A percentile compares a stretch with the other conserved stretches of the same genome.
phyloP scores from a whole-genome alignment of 2,797 vertebrate species.

The Alfaro cultratus region DNA sequence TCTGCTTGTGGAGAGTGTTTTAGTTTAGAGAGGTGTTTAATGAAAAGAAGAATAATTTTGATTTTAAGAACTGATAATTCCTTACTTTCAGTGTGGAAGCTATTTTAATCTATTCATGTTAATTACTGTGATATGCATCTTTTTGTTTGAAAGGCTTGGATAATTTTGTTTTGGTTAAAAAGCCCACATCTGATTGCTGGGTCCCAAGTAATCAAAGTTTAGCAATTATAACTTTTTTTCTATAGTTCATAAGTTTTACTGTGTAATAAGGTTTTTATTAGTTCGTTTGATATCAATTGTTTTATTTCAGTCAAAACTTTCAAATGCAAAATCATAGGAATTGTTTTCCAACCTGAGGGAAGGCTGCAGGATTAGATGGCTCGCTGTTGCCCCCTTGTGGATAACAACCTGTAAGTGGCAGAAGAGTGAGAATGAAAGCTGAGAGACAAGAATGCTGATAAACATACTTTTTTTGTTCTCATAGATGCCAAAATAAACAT shows the following conservation, averaged over 20 bases:
- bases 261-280: constrained; percentile 12
- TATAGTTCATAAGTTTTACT: constrained; percentile 1
- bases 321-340: not conserved
- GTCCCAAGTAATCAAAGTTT: constrained; percentile 8
- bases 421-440: constrained; percentile 5
- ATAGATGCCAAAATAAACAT: constrained; percentile 32
- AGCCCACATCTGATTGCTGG: constrained; percentile 1
- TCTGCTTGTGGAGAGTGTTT: not conserved
- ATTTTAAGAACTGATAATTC: not conserved
- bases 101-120: not conserved
- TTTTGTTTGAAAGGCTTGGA: not conserved
- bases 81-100: not conserved
- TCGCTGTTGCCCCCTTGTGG: constrained; percentile 74
- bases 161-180: constrained; percentile 25
- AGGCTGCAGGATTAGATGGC: constrained; percentile 29
- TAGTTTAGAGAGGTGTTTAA: not conserved
- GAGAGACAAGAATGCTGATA: not conserved
- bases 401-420: not conserved
- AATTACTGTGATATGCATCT: constrained; percentile 3
- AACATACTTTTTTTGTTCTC: constrained; percentile 18
- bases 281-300: not conserved
- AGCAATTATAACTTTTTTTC: not conserved
- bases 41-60: not conserved
- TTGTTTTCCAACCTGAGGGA: not conserved
- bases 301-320: not conserved